These are phyloP conservation scores for Lepidothrix coronata DNA, from an alignment of 2,113 vertebrate species.

Conservation along the genomic window DNA sequence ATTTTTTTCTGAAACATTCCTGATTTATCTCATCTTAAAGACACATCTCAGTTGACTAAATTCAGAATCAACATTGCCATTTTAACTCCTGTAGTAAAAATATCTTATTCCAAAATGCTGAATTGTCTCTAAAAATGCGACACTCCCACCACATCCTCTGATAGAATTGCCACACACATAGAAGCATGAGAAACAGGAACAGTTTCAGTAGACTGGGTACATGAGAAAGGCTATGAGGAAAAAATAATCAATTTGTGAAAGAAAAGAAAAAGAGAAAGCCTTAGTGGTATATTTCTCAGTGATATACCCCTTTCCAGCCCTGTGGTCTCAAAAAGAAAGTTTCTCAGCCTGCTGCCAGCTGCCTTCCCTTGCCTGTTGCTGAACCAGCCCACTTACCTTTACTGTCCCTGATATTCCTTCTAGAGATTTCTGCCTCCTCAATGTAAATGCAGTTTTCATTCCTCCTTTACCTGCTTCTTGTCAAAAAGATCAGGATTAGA, in stretches of 20 bases:
- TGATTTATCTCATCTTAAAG: background rate
- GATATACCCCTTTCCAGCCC: background rate
- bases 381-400: background rate
- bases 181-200: background rate
- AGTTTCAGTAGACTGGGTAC: background rate
- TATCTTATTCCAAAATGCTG: background rate
- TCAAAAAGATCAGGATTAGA: background rate
- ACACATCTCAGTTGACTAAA: background rate
- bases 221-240: background rate
- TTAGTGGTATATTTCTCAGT: background rate
- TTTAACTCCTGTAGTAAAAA: background rate
- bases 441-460: background rate
- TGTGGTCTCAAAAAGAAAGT: background rate
- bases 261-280: background rate
- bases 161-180: background rate
- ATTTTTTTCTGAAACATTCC: background rate
- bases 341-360: background rate
- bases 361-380: background rate
- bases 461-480: background rate
- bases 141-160: background rate
- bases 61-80: background rate
- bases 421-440: background rate
- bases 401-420: background rate
- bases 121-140: background rate
- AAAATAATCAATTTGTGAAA: background rate